phyloP scores from a whole-genome alignment of 2,888 invertebrate genomes.

The Athalia circularis region DNA sequence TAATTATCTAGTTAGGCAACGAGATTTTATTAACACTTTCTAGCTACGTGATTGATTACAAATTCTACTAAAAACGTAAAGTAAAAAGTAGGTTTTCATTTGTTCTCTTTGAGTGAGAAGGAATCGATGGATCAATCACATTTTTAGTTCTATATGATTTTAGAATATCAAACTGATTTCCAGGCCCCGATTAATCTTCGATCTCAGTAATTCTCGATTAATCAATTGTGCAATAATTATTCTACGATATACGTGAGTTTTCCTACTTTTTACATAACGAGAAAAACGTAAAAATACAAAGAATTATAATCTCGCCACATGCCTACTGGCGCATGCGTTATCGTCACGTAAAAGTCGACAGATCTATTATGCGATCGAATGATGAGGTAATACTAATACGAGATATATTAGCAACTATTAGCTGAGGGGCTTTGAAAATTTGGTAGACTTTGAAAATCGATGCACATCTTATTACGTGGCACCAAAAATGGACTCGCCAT shows the following conservation, averaged over 20 bases:
- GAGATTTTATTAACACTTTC: too few species aligned
- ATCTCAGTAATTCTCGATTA: constrained; percentile 12
- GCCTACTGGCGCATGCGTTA: neutral
- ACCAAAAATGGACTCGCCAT: neutral
- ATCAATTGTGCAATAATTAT: constrained; percentile 9
- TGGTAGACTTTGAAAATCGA: neutral
- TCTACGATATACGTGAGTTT: constrained; percentile 1
- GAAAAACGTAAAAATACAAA: neutral
- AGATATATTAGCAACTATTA: constrained; percentile 14
- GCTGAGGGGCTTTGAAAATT: neutral
- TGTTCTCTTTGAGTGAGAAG: too few species aligned
- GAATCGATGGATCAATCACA: too few species aligned
- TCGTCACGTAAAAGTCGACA: neutral
- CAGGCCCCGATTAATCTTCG: constrained; percentile 17
- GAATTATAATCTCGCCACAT: neutral
- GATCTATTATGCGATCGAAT: constrained; percentile 16
- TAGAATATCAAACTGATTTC: neutral
- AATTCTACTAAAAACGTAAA: neutral
- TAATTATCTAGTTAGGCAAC: too few species aligned
- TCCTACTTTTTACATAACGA: constrained; percentile 25
- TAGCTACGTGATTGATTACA: neutral
- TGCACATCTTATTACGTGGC: neutral
- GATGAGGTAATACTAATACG: constrained; percentile 17
- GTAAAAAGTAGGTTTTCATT: too few species aligned
- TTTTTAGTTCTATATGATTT: neutral